Base-by-base conservation (phyloP, 2,797 vertebrate genomes). In the Cottoperca gobio region DNA sequence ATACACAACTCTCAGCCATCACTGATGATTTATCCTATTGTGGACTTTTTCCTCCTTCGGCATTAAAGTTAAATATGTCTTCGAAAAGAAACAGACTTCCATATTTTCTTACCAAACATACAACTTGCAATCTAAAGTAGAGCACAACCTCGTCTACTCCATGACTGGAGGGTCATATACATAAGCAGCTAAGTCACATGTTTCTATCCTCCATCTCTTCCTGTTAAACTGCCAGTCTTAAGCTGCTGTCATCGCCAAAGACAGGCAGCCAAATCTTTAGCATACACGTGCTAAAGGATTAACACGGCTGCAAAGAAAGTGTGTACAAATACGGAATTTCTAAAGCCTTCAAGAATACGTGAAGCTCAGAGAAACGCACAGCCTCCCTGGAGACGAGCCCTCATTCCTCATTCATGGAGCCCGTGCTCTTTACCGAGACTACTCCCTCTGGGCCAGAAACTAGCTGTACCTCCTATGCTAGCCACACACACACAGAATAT, bases 401-500 rank as follows among this genome's bases (percentile, higher is more conserved):
- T 83, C 63, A 49, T 81, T 85, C 71, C 58, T 89, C 58, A 35
- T 75, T 82, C 71, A 78, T 57, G 72, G 60, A 73, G 80, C 49
- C 61, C 42, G 64, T 50, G 70, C 68, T 58, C 43, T 39, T 74
- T 65, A 60, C 74, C 31, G 48, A 80, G 58, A 45, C 33, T 0
- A 43, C 67, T 83, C 76, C 75, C 79, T 81, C 70, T 81, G 73
- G 64, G 69, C 43, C 53, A 49, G 24, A 50, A 33, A 60, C n/a
- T 23, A 37, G 53, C 73, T 58, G 55, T 52, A 67, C 12, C 35
- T 59, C 77, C 14, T 69, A 59, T 33, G 23, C 59, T 31, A 60
- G 63, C 62, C 31, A 23, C 57, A 55, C 53, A 35, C 43, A 42
- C 60, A 71, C n/a, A 50, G 24, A 12, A 75, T 35, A 83, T n/a